These are phyloP conservation scores for Scaptomyza parva DNA, from an alignment of 2,888 invertebrate genomes.

Conservation along the genomic window DNA sequence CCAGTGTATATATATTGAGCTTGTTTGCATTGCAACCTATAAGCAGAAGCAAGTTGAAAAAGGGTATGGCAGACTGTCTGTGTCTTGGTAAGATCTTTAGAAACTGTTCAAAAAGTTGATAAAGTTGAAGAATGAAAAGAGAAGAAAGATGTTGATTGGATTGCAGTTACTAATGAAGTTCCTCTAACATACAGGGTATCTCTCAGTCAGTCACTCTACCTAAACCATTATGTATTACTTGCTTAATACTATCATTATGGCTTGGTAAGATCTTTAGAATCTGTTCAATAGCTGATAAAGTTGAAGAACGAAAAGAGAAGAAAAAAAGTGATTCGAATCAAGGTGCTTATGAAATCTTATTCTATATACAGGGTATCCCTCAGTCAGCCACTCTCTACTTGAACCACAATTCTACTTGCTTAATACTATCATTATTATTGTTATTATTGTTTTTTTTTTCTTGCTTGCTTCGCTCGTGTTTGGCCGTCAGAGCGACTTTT, in stretches of 20 bases:
- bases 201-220: neutral
- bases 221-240: too few relatives aligned
- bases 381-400: conserved; percentile 13
- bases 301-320: too few relatives aligned
- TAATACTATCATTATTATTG: conserved; percentile 14
- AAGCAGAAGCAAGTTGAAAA: too few relatives aligned
- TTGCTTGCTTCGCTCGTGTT: conserved; percentile 21
- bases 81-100: neutral
- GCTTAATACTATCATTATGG: too few relatives aligned
- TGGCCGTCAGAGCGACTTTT: conserved; percentile 61
- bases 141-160: too few relatives aligned
- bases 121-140: too few relatives aligned
- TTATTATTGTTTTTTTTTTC: neutral
- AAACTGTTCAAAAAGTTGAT: too few relatives aligned
- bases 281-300: too few relatives aligned
- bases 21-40: conserved; percentile 43
- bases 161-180: too few relatives aligned
- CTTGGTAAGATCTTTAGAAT: neutral
- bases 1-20: conserved; percentile 4
- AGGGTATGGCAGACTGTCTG: conserved; percentile 1
- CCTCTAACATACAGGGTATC: conserved; percentile 17
- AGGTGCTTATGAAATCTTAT: too few relatives aligned
- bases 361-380: conserved; percentile 10
- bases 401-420: conserved; percentile 12
- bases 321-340: too few relatives aligned